Conservation (phyloP, 37 sponge, comb jelly and placozoan species). For the Ephydatia muelleri region DNA sequence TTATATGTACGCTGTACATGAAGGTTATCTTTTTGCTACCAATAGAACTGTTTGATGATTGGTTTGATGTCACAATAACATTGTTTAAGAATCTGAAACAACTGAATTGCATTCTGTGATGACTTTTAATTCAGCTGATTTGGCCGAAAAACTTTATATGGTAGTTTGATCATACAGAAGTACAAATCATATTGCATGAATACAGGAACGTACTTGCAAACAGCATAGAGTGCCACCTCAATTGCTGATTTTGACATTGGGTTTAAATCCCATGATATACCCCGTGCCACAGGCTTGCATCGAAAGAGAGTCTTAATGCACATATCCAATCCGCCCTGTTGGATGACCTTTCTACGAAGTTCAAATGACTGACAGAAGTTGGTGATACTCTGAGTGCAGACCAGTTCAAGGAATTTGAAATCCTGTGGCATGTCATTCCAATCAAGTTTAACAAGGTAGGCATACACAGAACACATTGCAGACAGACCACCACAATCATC, state of each 20-base stretch:
- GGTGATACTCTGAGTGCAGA: conserved; percentile 1
- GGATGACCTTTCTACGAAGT: conserved; percentile 11
- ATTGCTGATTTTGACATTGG: background rate
- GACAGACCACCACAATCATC: conserved; percentile 13
- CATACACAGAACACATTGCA: background rate
- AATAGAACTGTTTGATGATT: too few relatives aligned
- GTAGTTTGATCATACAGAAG: too few relatives aligned
- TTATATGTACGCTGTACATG: too few relatives aligned
- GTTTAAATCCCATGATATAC: background rate
- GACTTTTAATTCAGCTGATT: too few relatives aligned
- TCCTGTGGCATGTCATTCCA: conserved; percentile 12
- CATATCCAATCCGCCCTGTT: conserved; percentile 7
- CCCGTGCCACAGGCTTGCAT: background rate
- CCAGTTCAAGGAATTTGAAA: conserved; percentile 18
- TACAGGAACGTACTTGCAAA: background rate
- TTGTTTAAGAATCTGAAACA: too few relatives aligned
- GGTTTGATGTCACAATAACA: too few relatives aligned
- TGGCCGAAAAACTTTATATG: too few relatives aligned
- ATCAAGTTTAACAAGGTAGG: background rate
- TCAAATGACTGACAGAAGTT: conserved; percentile 23
- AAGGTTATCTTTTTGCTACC: too few relatives aligned
- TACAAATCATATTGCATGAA: too few relatives aligned
- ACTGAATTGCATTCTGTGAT: too few relatives aligned
- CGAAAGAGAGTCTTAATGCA: conserved; percentile 5
- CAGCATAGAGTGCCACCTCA: background rate